These are phyloP conservation scores for Ditylenchus weischeri DNA, from an alignment of 2,888 invertebrate genomes.

Conservation along the genomic window DNA sequence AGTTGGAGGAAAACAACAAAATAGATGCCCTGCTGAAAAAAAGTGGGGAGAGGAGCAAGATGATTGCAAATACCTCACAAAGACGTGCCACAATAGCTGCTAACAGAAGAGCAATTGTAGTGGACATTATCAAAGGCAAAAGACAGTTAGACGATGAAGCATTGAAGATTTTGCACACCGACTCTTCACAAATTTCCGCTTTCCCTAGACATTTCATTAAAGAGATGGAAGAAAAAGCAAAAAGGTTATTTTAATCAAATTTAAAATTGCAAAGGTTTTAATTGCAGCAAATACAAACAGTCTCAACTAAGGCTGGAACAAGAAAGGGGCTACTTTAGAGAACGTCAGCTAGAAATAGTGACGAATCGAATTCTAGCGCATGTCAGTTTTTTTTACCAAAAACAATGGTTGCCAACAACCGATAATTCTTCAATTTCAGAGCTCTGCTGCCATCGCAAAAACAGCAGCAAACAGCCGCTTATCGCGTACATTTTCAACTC, in stretches of 20 bases:
- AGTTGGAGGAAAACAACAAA: conserved; percentile 4
- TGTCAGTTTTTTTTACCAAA: conserved; percentile 3
- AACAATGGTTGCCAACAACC: background rate
- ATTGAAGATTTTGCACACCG: conserved; percentile 9
- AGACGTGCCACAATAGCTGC: conserved; percentile 16
- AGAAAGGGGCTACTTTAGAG: conserved; percentile 5
- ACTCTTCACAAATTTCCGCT: conserved; percentile 5
- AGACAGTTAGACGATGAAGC: conserved; percentile 17
- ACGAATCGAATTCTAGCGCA: conserved; percentile 13
- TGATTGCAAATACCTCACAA: conserved; percentile 11
- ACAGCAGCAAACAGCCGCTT: conserved; percentile 3
- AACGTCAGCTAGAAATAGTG: conserved; percentile 14
- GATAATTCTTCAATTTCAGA: conserved; percentile 1
- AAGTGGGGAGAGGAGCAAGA: background rate
- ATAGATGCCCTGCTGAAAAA: background rate
- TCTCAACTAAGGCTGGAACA: conserved; percentile 14
- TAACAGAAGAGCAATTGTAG: conserved; percentile 7
- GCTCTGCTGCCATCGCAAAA: conserved; percentile 14
- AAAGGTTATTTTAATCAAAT: background rate
- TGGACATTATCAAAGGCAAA: conserved; percentile 7
- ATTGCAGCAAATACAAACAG: conserved; percentile 9
- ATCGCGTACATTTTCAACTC: background rate
- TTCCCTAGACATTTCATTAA: conserved; percentile 8
- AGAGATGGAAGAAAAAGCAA: conserved; percentile 6
- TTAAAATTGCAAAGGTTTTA: background rate